Evolutionary conservation across 2,797 vertebrate genomes (phyloP).

Genomic region (Syngnathus acus): DNA sequence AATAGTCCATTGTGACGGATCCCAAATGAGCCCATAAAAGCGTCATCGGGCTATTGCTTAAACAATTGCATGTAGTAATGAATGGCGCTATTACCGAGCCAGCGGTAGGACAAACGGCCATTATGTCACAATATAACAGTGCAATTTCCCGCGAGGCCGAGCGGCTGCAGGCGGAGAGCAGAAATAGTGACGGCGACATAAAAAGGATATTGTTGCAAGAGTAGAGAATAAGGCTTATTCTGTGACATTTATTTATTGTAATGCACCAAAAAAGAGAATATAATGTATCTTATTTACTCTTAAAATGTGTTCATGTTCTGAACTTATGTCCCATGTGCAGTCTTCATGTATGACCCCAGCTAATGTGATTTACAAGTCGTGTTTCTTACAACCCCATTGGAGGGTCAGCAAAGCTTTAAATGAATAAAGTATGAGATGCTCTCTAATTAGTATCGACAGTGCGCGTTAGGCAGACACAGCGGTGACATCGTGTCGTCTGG

Average conservation of each 20-base stretch:
- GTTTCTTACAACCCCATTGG: slow-evolving; percentile 15
- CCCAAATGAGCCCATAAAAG: slow-evolving; percentile 21
- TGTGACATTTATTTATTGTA: slow-evolving; percentile 4
- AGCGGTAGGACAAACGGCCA: slow-evolving; percentile 21
- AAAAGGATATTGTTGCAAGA: slow-evolving; percentile 9
- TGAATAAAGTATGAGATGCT: slow-evolving; percentile 42
- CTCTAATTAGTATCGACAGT: slow-evolving; percentile 39
- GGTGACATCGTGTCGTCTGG: background rate
- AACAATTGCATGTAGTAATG: slow-evolving; percentile 37
- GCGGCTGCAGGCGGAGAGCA: slow-evolving; percentile 18
- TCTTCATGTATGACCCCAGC: slow-evolving; percentile 8
- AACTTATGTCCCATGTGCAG: background rate
- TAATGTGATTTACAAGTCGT: slow-evolving; percentile 18
- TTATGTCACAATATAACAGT: slow-evolving; percentile 19
- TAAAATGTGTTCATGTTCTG: slow-evolving; percentile 9
- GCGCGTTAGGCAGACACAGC: slow-evolving; percentile 27
- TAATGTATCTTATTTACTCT: slow-evolving; percentile 3
- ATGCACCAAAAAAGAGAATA: slow-evolving; percentile 6
- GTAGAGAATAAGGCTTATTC: background rate
- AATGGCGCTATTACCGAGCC: slow-evolving; percentile 25
- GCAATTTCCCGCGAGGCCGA: slow-evolving; percentile 18
- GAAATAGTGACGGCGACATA: slow-evolving; percentile 9
- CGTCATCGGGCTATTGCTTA: slow-evolving; percentile 20
- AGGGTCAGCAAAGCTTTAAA: slow-evolving; percentile 28
- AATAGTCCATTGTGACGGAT: slow-evolving; percentile 14